Conservation (phyloP, 2,888 invertebrate genomes). For the Lasioglossum pauxillum region DNA sequence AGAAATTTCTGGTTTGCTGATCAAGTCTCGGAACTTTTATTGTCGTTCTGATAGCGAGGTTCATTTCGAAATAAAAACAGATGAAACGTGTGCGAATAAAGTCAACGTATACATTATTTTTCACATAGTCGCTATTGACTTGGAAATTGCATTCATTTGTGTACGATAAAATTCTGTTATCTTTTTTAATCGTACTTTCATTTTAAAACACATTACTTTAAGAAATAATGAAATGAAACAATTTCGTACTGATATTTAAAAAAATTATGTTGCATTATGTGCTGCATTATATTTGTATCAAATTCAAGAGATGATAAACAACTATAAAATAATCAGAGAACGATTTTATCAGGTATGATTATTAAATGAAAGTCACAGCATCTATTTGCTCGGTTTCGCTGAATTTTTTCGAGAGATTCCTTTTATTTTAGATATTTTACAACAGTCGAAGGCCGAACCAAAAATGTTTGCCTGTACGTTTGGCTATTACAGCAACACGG, state of each 20-base stretch:
- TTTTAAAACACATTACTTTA: not conserved
- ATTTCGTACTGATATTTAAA: not conserved
- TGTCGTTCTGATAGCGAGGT: not conserved
- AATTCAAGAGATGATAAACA: not conserved
- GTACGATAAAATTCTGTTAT: not conserved
- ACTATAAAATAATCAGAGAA: not conserved
- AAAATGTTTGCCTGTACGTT: not conserved
- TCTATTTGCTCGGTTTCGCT: not conserved
- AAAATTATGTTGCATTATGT: not conserved
- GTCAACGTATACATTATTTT: not conserved
- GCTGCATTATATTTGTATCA: too few species aligned
- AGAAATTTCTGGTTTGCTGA: constrained; percentile 19
- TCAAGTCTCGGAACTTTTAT: constrained; percentile 9
- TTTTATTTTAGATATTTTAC: not conserved
- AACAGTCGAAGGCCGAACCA: not conserved
- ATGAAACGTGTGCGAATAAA: not conserved
- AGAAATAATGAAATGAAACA: not conserved
- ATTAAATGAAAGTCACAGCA: not conserved
- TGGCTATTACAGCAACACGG: not conserved
- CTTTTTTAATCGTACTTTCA: not conserved
- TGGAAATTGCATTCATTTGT: not conserved
- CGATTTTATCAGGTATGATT: too few species aligned
- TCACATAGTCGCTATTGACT: not conserved
- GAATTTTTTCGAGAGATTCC: not conserved
- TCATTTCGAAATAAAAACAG: not conserved